Evolutionary conservation across 2,888 invertebrate genomes (phyloP).

Genomic region (Agrochola lychnidis): DNA sequence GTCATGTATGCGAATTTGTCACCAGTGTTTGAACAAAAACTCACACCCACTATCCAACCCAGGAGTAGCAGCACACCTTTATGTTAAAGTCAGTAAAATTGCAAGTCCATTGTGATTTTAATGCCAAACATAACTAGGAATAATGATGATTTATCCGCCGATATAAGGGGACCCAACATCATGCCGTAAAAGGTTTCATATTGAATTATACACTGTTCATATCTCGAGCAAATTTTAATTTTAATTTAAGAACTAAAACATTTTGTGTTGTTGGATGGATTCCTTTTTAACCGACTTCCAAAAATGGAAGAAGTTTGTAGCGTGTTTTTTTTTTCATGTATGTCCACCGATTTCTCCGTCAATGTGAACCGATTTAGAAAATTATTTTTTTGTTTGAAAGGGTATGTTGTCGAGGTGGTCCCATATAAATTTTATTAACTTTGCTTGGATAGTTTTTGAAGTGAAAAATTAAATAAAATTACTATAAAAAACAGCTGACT

Average conservation of each 20-base stretch:
- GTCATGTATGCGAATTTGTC: conserved; percentile 61
- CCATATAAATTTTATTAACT: too few species aligned
- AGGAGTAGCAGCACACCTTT: background rate
- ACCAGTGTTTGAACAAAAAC: conserved; percentile 54
- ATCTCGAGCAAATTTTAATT: background rate
- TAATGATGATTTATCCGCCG: background rate
- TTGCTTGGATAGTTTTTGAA: too few species aligned
- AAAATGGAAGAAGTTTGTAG: too few species aligned
- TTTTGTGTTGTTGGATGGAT: background rate
- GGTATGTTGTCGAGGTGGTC: too few species aligned
- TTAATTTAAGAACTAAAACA: background rate
- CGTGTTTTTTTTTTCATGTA: too few species aligned
- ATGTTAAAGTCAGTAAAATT: conserved; percentile 3
- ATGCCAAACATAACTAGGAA: background rate
- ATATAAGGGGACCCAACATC: background rate
- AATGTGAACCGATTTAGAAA: too few species aligned
- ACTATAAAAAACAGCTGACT: too few species aligned
- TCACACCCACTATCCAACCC: conserved; percentile 11
- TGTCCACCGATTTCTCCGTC: too few species aligned
- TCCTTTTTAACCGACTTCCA: background rate
- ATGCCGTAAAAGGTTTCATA: background rate
- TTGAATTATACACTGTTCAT: background rate
- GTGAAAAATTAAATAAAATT: too few species aligned
- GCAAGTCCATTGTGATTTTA: background rate
- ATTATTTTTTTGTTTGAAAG: too few species aligned